Evolutionary conservation across 2,888 invertebrate species (phyloP), one percentile per base, ranked within the genome.

Genomic region (Drosophila maculinotata): DNA sequence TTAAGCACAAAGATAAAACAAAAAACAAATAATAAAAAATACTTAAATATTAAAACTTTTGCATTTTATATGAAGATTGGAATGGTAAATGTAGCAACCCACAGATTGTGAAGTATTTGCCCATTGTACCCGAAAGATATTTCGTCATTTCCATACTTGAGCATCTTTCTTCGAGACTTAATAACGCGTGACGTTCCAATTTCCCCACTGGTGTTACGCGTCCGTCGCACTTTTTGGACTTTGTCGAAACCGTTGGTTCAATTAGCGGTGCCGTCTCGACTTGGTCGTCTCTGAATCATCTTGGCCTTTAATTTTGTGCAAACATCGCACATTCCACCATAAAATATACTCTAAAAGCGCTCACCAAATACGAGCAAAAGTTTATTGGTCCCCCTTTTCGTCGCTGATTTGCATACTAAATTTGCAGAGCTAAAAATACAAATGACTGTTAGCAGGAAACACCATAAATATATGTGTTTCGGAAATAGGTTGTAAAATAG

Each of bases 251-350:
- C 42, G 39, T 39, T 51, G 12, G 30, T 44, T 65, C 48, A 73
- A 73, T 73, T 69, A 59, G 20, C 69, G 39, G 39, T 45, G 64
- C 47, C 48, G 59, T 69, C 53, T 54, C 52, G 12, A 38, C 54
- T 53, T n/a, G 8, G 30, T 14, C 36, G 14, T 4, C 2, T 20
- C 68, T 81, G 83, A 81, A 56, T 82, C 83, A 83, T 69, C 66
- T 39, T 57, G 51, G 64, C 44, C 38, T 56, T 69, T 69, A 35
- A 67, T 67, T 83, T 75, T 67, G n/a, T n/a, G 68, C 75, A 82
- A 83, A 75, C 81, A 79, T 48, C 60, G 68, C 83, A 81, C 81
- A 82, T 81, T 75, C 77, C 79, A 41, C 60, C 39, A 63, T 69
- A 66, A 75, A 68, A 54, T 25, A 62, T 69, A 68, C 64, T 70